Percentiles rank a stretch among this genome's conserved stretches.
Conservation (phyloP, 1,140 invertebrate genomes). For the Euschistus heros region DNA sequence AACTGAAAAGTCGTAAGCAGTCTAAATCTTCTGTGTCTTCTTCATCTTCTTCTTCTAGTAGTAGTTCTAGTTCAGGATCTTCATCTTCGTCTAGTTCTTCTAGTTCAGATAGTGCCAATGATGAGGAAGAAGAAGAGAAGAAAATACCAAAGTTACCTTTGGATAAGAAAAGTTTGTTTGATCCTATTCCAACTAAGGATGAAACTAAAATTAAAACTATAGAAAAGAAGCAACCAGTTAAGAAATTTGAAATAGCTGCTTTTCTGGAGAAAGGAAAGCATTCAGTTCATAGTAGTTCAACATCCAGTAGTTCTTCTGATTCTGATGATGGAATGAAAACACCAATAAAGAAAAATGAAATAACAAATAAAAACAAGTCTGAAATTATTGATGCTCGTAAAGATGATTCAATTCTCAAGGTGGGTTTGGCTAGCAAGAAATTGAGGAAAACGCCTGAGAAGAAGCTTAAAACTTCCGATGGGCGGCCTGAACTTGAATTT, state of each 20-base stretch:
- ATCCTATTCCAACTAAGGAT: slow-evolving; percentile 24
- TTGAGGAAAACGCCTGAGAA: slow-evolving; percentile 60
- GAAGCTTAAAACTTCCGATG: slow-evolving; percentile 78
- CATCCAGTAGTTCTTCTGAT: slow-evolving; percentile 30
- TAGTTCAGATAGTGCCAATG: slow-evolving; percentile 41
- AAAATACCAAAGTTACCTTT: slow-evolving; percentile 35
- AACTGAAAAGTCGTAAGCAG: slow-evolving; percentile 25
- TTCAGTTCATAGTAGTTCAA: slow-evolving; percentile 33
- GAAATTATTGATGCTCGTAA: slow-evolving; percentile 14
- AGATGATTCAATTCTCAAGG: slow-evolving; percentile 34
- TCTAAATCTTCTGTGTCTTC: slow-evolving; percentile 34
- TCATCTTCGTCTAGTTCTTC: slow-evolving; percentile 40
- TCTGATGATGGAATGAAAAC: slow-evolving; percentile 28
- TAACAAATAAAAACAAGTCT: slow-evolving; percentile 6
- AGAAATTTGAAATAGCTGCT: slow-evolving; percentile 39
- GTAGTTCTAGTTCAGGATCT: slow-evolving; percentile 39
- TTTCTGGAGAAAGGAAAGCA: slow-evolving; percentile 47
- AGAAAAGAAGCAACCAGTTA: slow-evolving; percentile 23
- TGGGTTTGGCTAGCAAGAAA: slow-evolving; percentile 40
- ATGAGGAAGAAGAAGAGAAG: slow-evolving; percentile 35
- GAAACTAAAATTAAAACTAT: slow-evolving; percentile 24
- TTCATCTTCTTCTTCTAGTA: slow-evolving; percentile 36
- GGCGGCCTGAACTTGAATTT: slow-evolving; percentile 60
- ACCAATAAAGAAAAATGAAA: slow-evolving; percentile 25
- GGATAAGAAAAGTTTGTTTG: slow-evolving; percentile 28